Percentiles rank a stretch among this genome's conserved stretches.
These are phyloP conservation scores for Coregonus suidteri DNA, from an alignment of 2,797 vertebrate genomes.

Conservation along the genomic window DNA sequence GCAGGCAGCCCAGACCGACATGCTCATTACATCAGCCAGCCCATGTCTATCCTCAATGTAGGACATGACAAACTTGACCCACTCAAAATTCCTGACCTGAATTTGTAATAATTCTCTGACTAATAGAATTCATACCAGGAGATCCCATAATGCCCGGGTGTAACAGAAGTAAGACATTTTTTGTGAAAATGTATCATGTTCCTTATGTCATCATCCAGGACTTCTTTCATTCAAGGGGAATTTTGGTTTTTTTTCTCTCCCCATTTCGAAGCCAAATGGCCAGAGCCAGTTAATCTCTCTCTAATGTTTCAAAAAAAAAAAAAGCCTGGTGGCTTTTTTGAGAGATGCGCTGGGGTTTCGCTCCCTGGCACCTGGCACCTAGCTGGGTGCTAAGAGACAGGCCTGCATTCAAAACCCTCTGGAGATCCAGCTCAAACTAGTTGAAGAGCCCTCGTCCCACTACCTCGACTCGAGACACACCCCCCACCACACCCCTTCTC, in stretches of 20 bases:
- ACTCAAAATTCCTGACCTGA: too few relatives aligned
- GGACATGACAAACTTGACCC: too few relatives aligned
- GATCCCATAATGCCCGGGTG: neutral
- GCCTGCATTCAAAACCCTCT: neutral
- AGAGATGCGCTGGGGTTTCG: neutral
- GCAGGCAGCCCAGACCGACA: too few relatives aligned
- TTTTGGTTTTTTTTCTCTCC: neutral
- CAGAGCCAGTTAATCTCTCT: neutral
- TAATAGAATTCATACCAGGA: neutral
- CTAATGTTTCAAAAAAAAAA: neutral
- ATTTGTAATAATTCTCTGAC: neutral
- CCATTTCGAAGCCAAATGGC: neutral
- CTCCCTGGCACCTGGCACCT: neutral
- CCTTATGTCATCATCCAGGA: too few relatives aligned
- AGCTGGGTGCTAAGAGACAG: neutral
- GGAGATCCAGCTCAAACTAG: neutral
- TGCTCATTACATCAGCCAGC: too few relatives aligned
- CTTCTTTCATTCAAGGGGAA: neutral
- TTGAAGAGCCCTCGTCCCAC: neutral
- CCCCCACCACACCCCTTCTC: neutral
- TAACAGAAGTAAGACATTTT: too few relatives aligned
- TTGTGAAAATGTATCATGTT: too few relatives aligned
- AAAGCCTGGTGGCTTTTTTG: neutral
- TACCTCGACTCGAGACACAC: too few relatives aligned
- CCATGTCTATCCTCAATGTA: too few relatives aligned